phyloP scores from a whole-genome alignment of 2,113 vertebrate genomes.

The Myiagra hebetior region DNA sequence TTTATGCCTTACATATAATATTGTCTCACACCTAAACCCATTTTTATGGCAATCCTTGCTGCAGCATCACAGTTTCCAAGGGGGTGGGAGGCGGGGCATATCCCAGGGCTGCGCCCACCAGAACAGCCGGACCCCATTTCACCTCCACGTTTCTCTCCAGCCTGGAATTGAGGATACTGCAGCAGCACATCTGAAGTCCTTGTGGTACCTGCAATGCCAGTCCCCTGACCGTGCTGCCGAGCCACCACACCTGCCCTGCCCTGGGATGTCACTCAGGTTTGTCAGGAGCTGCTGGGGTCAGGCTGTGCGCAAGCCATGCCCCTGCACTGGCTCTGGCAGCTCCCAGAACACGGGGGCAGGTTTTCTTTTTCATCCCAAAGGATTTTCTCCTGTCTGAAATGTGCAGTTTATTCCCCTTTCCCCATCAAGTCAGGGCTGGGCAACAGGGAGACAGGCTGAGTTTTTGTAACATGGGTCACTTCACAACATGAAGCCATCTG shows the following conservation, averaged over 20 bases:
- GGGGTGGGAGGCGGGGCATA: not conserved
- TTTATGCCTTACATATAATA: not conserved
- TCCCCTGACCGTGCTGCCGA: accelerated
- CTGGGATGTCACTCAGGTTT: accelerated
- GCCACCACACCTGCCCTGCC: not conserved
- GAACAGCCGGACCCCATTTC: not conserved
- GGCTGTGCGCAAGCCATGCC: not conserved
- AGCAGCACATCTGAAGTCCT: accelerated
- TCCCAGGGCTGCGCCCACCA: not conserved
- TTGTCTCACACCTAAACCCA: not conserved
- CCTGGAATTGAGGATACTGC: not conserved
- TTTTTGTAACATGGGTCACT: not conserved
- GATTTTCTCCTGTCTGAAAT: not conserved
- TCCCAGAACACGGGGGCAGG: not conserved
- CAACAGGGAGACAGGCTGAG: not conserved
- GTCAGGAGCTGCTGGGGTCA: not conserved
- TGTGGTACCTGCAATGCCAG: not conserved
- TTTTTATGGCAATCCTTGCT: not conserved
- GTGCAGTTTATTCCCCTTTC: not conserved
- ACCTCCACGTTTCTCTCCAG: accelerated
- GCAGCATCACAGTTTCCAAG: not conserved
- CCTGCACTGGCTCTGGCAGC: not conserved
- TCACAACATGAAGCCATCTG: not conserved
- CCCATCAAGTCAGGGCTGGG: not conserved
- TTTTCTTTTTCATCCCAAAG: not conserved